Evolutionary conservation across 2,888 invertebrate species (phyloP), one percentile per base, ranked within the genome.

Genomic region (Eilema caniola): DNA sequence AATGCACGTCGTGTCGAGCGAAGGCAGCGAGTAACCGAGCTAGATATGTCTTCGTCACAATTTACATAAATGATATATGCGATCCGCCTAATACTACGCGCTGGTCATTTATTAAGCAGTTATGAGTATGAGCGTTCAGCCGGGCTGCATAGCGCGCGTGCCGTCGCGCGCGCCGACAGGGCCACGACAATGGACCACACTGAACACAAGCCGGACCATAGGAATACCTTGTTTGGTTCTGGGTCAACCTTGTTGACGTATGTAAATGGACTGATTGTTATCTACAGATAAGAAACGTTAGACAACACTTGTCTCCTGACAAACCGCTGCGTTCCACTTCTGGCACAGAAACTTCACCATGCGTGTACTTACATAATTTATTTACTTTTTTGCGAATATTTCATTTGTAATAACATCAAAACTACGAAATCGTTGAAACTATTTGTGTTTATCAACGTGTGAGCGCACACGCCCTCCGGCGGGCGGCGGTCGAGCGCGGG

Each of bases 1-100:
- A 94, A 95, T 94, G 94, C 88, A 84, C 86, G 90, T 92, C 93
- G 91, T 92, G 93, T 91, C 89, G 90, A 91, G 92, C 90, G 90
- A 89, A 92, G 91, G 91, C 92, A 90, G 87, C 88, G 86, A 79
- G 79, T 84, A 85, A 86, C 88, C 89, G 89, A 88, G 90, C 90
- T 91, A 93, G 92, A 95, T 95, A 95, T 94, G 93, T 95, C 95
- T 95, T 95, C 95, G 95, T 95, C 95, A 95, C 86, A 93, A 95
- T 95, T 95, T 95, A 95, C 95, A 95, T 95, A 95, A 95, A 95
- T 95, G 95, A 95, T 95, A 87, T 93, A 95, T 95, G 92, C 84
- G 93, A 91, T 91, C 91, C 93, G 95, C 93, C 95, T 95, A 95
- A 95, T 95, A 88, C 92, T 83, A 89, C 85, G 90, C 90, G 82